Base-by-base conservation (phyloP, 2,113 vertebrate species). In the Lampris megalopsis region DNA sequence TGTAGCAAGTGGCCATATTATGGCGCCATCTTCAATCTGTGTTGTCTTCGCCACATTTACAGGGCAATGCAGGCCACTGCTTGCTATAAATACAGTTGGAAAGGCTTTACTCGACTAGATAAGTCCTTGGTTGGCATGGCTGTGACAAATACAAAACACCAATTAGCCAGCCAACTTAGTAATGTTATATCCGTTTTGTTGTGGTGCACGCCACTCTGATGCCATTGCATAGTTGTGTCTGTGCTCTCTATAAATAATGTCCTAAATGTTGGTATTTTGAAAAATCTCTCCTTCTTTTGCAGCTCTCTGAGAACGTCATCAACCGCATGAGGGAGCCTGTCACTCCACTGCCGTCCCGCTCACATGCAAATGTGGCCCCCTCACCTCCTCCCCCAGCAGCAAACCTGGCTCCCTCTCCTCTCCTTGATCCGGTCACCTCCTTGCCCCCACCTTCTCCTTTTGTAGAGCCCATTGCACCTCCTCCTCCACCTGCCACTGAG, bases 231-330 rank as follows among this genome's bases (percentile, higher is more conserved):
- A 47, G 10, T 35, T 6, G 6, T 47, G 61, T 54, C 10, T 65
- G 63, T 43, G 43, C 10, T 61, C 7, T 65, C 40, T 49, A 10
- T 47, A 3, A 13, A 53, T 1, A 53, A 6, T 10, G 49, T 10
- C 11, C 35, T 41, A 62, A 42, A 36, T 4, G 8, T 11, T 63
- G 6, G 13, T 24, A 13, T 43, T 13, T 4, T n/a, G 43, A 24
- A 59, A 38, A 35, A 2, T 1, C 42, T 84, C 36, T 73, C 3
- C 36, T 52, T 40, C 43, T 41, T 78, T 59, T 75, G 10, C 94
- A 99, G 98, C 92, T 99, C 0, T 98, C 98, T 0, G 96, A 99
- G 80, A 97, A 95, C 65, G 93, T 98, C 88, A 97, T 99, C 73
- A 96, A 96, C 68, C 96, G 98, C 4, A 98, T 99, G 98, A 96